A percentile compares a stretch with the other conserved stretches of the same genome.
These are phyloP conservation scores for Drosophila chauvacae DNA, from an alignment of 1,140 invertebrate species.

Conservation along the genomic window DNA sequence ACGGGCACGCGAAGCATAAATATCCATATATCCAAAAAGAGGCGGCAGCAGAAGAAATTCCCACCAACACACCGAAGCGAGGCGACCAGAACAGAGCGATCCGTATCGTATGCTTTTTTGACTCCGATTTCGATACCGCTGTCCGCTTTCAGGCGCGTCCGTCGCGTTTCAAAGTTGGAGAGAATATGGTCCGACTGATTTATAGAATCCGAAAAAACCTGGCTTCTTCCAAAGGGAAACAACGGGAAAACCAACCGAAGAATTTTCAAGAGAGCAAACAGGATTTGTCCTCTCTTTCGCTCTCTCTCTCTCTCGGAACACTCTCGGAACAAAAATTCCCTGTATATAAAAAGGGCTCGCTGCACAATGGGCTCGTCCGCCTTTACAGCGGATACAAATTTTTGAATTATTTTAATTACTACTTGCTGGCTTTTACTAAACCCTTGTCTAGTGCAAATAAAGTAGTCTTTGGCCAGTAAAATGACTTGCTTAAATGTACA, in stretches of 20 bases:
- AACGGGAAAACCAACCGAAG: slow-evolving; percentile 41
- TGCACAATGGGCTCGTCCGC: neutral
- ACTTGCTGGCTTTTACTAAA: too few species aligned
- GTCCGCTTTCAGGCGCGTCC: slow-evolving; percentile 76
- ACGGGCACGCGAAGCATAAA: slow-evolving; percentile 53
- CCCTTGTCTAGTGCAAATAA: neutral
- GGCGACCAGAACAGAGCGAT: slow-evolving; percentile 29
- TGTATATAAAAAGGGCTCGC: slow-evolving; percentile 30
- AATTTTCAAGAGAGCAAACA: slow-evolving; percentile 26
- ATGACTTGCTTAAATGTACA: neutral
- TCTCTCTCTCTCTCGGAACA: slow-evolving; percentile 2
- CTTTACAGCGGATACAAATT: neutral
- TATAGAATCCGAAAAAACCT: slow-evolving; percentile 62
- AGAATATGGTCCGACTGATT: slow-evolving; percentile 79
- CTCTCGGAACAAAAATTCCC: slow-evolving; percentile 58
- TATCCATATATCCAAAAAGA: slow-evolving; percentile 51
- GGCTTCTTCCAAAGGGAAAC: slow-evolving; percentile 45
- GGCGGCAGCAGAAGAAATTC: slow-evolving; percentile 58
- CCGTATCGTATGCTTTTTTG: slow-evolving; percentile 38
- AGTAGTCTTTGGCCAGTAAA: neutral
- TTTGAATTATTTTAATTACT: neutral
- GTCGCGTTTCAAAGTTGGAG: slow-evolving; percentile 69
- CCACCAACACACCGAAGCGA: slow-evolving; percentile 46
- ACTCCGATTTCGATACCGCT: slow-evolving; percentile 37
- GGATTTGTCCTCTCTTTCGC: slow-evolving; percentile 9